Evolutionary conservation across 2,888 invertebrate genomes (phyloP), one percentile per base, ranked within the genome.

Genomic region (Xylota segnis): DNA sequence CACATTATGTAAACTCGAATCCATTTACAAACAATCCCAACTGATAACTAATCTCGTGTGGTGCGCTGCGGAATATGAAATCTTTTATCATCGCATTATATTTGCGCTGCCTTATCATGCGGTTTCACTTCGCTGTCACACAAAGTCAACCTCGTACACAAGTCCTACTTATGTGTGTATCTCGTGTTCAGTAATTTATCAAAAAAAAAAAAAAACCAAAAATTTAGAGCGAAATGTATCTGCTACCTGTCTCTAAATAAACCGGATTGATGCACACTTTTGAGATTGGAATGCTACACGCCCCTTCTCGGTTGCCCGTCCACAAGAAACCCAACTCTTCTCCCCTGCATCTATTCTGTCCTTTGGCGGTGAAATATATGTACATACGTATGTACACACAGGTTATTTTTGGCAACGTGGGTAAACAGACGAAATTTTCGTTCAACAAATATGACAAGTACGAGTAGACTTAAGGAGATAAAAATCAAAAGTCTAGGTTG

Each of bases 21-120:
- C 18, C 7, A 16, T 3, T 27, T 43, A 74, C 10, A 34, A 58
- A 66, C 58, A 75, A 58, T 65, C 9, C 18, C 18, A 59, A 77
- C 61, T 45, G 77, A 78, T 78, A 78, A 47, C 23, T 78, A 32
- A 78, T 45, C 54, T 59, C 32, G 40, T 2, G 18, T 43, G 34
- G 2, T 2, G 18, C 52, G 34, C 68, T 71, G 70, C 70, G 54
- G 61, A 61, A 70, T 10, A 78, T 45, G 16, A 61, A 61, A 56
- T 63, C 45, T 75, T 75, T 65, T 63, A 63, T 74, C 32, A 43
- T 23, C 47, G 32, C 40, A 43, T 37, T 58, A 47, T 71, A 29
- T 29, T 50, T 34, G 29, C 47, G 12, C 29, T 72, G 23, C 40
- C 29, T 50, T 43, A 58, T 77, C 58, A 77, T 77, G 65, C 23